These are phyloP conservation scores for Panonychus citri DNA, from an alignment of 1,140 invertebrate genomes.

Conservation along the genomic window DNA sequence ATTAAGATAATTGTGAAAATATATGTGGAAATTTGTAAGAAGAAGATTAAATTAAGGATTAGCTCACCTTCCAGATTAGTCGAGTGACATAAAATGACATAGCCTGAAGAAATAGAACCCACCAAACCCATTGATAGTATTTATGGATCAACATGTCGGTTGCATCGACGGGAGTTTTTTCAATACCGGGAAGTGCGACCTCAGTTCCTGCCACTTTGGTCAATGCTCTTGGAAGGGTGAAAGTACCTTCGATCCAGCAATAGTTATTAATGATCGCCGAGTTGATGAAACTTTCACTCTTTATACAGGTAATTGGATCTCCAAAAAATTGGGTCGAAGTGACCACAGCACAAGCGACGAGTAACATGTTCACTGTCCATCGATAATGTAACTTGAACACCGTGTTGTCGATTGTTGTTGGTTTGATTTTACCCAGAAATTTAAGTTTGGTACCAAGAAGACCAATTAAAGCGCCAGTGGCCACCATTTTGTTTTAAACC, in stretches of 20 bases:
- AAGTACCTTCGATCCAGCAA: conserved; percentile 77
- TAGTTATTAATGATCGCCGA: conserved; percentile 49
- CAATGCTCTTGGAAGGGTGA: conserved; percentile 46
- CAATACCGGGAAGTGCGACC: background rate
- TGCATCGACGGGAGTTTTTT: conserved; percentile 25
- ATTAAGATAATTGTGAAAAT: too few species aligned
- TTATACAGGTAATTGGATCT: conserved; percentile 9
- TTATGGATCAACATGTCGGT: conserved; percentile 7
- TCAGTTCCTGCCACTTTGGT: conserved; percentile 20
- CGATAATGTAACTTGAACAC: background rate
- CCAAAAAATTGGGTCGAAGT: conserved; percentile 10
- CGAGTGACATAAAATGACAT: conserved; percentile 29
- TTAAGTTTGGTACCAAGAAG: background rate
- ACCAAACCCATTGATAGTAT: conserved; percentile 47
- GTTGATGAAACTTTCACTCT: conserved; percentile 36
- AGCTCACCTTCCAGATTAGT: conserved; percentile 37
- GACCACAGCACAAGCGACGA: background rate
- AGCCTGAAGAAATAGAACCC: conserved; percentile 66
- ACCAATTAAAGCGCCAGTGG: background rate
- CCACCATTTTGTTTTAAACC: background rate
- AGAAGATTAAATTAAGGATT: too few species aligned
- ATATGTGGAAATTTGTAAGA: too few species aligned
- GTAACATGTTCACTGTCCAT: background rate
- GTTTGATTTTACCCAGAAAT: background rate
- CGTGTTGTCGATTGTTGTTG: background rate